Conservation (phyloP, 2,888 invertebrate genomes). For the Reticulitermes lucifugus region DNA sequence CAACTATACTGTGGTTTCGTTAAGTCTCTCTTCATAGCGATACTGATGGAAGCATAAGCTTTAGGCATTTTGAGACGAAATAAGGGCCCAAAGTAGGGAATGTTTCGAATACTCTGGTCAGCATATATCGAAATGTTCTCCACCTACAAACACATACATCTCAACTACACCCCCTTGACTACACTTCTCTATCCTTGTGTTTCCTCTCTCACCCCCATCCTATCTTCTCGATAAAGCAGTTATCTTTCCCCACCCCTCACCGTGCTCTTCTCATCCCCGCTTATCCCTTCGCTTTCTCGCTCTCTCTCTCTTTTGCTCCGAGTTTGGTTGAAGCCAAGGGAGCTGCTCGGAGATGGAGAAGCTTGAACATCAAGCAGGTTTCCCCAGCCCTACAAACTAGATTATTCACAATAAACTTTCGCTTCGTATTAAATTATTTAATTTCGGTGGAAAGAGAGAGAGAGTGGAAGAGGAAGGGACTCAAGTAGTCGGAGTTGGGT, state of each 20-base stretch:
- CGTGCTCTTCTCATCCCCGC: constrained; percentile 52
- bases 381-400: constrained; percentile 60
- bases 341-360: constrained; percentile 14
- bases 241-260: constrained; percentile 61
- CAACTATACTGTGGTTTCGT: no score
- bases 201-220: constrained; percentile 39
- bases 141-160: constrained; percentile 38
- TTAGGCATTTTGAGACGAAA: no score
- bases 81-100: background rate
- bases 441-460: constrained; percentile 60
- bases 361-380: constrained; percentile 23
- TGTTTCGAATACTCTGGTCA: constrained; percentile 31
- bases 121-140: constrained; percentile 24
- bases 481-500: constrained; percentile 60
- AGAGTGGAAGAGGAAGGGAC: constrained; percentile 59
- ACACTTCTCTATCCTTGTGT: constrained; percentile 23
- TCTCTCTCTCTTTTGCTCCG: constrained; percentile 35
- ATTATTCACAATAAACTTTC: constrained; percentile 68
- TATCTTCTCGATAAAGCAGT: constrained; percentile 58
- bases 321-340: constrained; percentile 24
- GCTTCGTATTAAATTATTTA: constrained; percentile 67
- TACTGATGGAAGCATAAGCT: no score
- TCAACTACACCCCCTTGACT: constrained; percentile 36
- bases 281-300: constrained; percentile 54
- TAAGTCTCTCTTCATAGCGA: no score